Conservation (phyloP, 2,113 vertebrate species). For the Aegotheles bennettii region DNA sequence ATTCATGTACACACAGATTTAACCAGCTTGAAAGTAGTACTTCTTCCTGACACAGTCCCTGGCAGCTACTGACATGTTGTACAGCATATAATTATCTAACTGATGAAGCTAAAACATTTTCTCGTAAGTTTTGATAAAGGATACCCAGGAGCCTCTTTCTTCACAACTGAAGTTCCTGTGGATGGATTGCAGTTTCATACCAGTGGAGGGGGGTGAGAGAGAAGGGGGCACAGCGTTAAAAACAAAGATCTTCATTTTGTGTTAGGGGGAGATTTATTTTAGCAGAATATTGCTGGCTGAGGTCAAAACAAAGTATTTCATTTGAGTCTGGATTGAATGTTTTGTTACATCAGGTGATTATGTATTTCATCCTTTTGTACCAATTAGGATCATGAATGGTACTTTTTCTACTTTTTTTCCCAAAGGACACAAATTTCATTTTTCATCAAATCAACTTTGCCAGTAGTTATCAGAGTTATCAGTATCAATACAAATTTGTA, state of each 20-base stretch:
- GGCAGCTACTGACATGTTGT: not conserved
- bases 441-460: not conserved
- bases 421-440: not conserved
- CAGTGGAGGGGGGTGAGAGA: no score
- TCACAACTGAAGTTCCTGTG: not conserved
- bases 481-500: not conserved
- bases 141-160: not conserved
- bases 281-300: not conserved
- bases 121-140: not conserved
- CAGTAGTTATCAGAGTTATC: not conserved
- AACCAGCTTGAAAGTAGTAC: not conserved
- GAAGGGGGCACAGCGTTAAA: no score
- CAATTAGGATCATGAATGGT: not conserved
- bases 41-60: not conserved
- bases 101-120: not conserved
- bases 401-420: not conserved
- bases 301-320: not conserved
- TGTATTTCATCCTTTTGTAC: not conserved
- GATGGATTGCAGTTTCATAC: rapidly evolving
- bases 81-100: not conserved
- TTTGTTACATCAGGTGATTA: not conserved
- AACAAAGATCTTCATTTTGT: not conserved
- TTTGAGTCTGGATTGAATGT: not conserved
- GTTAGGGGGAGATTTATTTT: not conserved
- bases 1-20: not conserved